Conservation (phyloP, 2,797 vertebrate species). For the Rhinophrynus dorsalis region DNA sequence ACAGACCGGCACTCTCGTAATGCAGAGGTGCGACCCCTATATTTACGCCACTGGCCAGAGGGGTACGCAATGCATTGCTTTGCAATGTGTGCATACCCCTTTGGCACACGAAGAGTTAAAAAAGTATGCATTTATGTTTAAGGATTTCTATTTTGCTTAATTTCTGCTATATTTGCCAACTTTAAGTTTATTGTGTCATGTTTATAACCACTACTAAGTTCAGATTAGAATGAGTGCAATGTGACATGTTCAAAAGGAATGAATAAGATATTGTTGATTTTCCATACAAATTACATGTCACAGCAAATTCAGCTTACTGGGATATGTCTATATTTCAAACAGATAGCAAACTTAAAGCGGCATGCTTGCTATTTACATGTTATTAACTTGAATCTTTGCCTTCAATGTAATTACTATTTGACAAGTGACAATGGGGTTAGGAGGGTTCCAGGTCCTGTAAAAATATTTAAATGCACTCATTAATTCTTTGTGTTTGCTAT, state of each 20-base stretch:
- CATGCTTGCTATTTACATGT: constrained; percentile 5
- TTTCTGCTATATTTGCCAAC: constrained; percentile 11
- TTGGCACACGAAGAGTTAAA: too few species aligned
- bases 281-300: neutral
- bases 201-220: constrained; percentile 10
- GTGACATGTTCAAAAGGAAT: constrained; percentile 20
- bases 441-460: neutral
- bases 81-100: too few species aligned
- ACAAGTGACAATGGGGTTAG: neutral
- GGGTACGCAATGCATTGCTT: too few species aligned
- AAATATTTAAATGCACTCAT: neutral
- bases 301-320: neutral
- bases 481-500: neutral
- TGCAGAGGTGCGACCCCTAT: too few species aligned
- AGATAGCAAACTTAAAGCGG: neutral
- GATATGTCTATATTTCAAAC: constrained; percentile 4
- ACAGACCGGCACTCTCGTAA: too few species aligned
- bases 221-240: constrained; percentile 12
- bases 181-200: neutral
- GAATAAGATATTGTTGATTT: constrained; percentile 11
- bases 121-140: constrained; percentile 3
- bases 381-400: neutral
- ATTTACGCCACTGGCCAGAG: too few species aligned
- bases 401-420: neutral
- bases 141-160: neutral